These are phyloP conservation scores for Rhodinocichla rosea DNA, from an alignment of 2,113 vertebrate species.

Conservation along the genomic window DNA sequence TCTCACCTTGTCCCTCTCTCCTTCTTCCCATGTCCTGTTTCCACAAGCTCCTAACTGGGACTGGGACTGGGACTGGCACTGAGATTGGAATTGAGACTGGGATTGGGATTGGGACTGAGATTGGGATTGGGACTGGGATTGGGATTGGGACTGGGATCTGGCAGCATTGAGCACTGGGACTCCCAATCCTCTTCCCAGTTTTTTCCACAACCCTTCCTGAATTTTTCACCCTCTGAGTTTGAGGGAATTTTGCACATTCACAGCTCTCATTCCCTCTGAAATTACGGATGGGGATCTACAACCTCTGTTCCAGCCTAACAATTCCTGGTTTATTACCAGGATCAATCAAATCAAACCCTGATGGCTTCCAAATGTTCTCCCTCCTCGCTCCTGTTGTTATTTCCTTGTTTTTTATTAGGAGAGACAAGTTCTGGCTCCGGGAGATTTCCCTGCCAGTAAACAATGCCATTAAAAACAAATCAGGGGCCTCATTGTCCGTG, in stretches of 20 bases:
- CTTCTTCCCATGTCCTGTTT: background rate
- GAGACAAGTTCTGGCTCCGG: constrained; percentile 38
- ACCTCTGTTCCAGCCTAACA: constrained; percentile 18
- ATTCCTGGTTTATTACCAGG: constrained; percentile 41
- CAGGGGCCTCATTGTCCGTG: background rate
- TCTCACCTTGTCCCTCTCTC: background rate
- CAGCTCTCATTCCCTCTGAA: background rate
- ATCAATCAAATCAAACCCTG: constrained; percentile 51
- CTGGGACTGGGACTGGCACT: too few species aligned
- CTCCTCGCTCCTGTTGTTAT: constrained; percentile 22
- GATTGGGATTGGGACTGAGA: too few species aligned
- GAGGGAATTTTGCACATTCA: background rate
- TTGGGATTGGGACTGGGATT: too few species aligned
- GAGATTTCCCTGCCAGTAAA: constrained; percentile 46
- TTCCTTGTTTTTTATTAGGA: constrained; percentile 53
- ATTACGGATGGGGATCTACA: constrained; percentile 32
- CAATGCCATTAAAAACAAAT: constrained; percentile 52
- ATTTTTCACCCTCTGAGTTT: background rate
- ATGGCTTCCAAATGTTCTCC: constrained; percentile 30
- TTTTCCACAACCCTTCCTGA: background rate
- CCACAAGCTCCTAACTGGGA: background rate
- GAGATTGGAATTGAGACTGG: too few species aligned
- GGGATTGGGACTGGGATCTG: background rate
- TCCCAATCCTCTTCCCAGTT: background rate
- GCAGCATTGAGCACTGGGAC: background rate